phyloP scores from a whole-genome alignment of 2,797 vertebrate genomes.

The Brotula barbata region DNA sequence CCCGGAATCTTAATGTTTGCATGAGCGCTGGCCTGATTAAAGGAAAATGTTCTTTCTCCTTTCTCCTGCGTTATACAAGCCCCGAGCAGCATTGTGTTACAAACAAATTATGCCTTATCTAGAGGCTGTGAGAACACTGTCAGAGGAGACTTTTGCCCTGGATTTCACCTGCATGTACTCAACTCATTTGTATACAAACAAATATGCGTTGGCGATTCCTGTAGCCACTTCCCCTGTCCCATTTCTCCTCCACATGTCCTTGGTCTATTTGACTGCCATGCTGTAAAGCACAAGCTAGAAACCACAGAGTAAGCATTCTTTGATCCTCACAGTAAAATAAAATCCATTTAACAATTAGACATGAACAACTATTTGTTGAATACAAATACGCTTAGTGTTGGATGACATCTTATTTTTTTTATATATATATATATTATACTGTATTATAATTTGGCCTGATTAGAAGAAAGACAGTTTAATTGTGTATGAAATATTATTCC shows the following conservation, averaged over 20 bases:
- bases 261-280: neutral
- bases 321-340: neutral
- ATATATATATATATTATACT: too few species aligned
- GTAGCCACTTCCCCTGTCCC: neutral
- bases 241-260: neutral
- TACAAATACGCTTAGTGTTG: too few species aligned
- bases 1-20: constrained; percentile 4
- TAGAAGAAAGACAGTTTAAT: too few species aligned
- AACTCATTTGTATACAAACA: constrained; percentile 20
- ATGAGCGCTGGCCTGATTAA: neutral
- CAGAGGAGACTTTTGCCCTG: neutral
- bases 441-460: too few species aligned
- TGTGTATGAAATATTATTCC: too few species aligned
- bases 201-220: constrained; percentile 6
- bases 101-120: neutral
- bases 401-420: too few species aligned
- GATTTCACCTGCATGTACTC: neutral
- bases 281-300: too few species aligned
- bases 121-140: neutral
- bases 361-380: too few species aligned
- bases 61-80: constrained; percentile 1
- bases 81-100: neutral
- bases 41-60: constrained; percentile 16
- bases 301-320: neutral
- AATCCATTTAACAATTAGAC: too few species aligned